These are phyloP conservation scores for Epinephelus malabaricus DNA, from an alignment of 2,797 vertebrate genomes.

Conservation along the genomic window DNA sequence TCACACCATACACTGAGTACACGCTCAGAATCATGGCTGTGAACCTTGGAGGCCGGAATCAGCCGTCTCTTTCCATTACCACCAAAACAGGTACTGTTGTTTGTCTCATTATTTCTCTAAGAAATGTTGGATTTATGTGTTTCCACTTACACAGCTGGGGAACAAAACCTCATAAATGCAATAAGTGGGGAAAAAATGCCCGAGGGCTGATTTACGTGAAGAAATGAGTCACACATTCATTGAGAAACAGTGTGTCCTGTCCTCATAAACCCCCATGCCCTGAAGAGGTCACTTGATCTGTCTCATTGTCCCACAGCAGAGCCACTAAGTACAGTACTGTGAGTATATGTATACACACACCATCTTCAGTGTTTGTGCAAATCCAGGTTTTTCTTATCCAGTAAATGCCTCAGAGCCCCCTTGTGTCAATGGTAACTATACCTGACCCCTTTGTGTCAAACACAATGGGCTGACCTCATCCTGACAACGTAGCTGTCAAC, in stretches of 20 bases:
- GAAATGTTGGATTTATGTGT: not conserved
- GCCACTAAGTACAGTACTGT: not conserved
- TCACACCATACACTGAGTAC: slow-evolving; percentile 90
- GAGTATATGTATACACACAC: slow-evolving; percentile 2
- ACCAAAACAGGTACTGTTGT: slow-evolving; percentile 90
- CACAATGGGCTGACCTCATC: slow-evolving; percentile 65
- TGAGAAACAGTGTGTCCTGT: slow-evolving; percentile 48
- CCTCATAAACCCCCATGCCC: slow-evolving; percentile 39
- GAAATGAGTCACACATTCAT: slow-evolving; percentile 52
- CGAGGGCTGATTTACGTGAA: slow-evolving; percentile 6
- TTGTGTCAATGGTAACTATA: slow-evolving; percentile 64
- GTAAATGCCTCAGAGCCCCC: slow-evolving; percentile 46
- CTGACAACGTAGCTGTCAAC: slow-evolving; percentile 32
- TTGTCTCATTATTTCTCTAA: not conserved
- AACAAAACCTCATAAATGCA: not conserved
- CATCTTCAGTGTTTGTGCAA: slow-evolving; percentile 9
- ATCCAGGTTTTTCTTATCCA: slow-evolving; percentile 34
- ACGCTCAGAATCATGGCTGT: slow-evolving; percentile 88
- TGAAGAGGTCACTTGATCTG: slow-evolving; percentile 62
- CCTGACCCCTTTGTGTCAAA: slow-evolving; percentile 47
- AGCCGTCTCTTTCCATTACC: slow-evolving; percentile 86
- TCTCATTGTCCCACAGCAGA: slow-evolving; percentile 46
- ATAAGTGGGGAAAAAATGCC: not conserved
- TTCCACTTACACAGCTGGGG: not conserved
- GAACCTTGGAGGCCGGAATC: slow-evolving; percentile 88